Evolutionary conservation across 2,888 invertebrate genomes (phyloP), one percentile per base, ranked within the genome.

Genomic region (Frankliniella intonsa): DNA sequence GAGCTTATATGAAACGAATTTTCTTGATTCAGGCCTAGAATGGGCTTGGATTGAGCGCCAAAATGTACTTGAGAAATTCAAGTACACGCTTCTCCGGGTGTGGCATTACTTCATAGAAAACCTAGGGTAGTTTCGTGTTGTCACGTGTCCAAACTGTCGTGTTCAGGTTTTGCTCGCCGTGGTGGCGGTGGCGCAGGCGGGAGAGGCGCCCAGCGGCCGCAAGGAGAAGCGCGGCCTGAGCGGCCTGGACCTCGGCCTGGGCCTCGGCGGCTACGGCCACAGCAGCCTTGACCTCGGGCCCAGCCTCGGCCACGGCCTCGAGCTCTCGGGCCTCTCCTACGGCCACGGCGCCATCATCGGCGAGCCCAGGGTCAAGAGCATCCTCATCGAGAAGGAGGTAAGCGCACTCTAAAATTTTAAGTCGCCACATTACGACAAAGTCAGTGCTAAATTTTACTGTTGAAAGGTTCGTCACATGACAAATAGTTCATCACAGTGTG

Each of bases 311-410:
- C 69, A 76, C 69, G 69, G 69, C 25, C 69, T 76, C 9, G 69
- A 76, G 22, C 69, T 76, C 22, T 25, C 69, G 22, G 69, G 69
- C 2, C 69, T 76, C 22, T 76, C 69, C 22, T 76, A 76, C 69
- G 69, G 69, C 69, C 69, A 76, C 69, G 69, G 69, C 69, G 69
- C 69, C 69, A 76, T 76, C 69, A 11, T 76, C 69, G 69, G 69
- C 22, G 69, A 76, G 69, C 69, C 69, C 69, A 22, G 69, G 69
- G 69, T 76, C 22, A 76, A 76, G 69, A 76, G 69, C 69, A 76
- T 76, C 69, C n/a, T 22, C 69, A 76, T 76, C 69, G 69, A 76
- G 69, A 76, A 76, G 69, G 69, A 76, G 69, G 69, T 76, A 12
- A 76, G 69, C 38, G 38, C 38, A 38, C 38, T 38, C 5, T 5